Evolutionary conservation across 2,797 vertebrate species (phyloP).

Genomic region (Centropyge bicolor): DNA sequence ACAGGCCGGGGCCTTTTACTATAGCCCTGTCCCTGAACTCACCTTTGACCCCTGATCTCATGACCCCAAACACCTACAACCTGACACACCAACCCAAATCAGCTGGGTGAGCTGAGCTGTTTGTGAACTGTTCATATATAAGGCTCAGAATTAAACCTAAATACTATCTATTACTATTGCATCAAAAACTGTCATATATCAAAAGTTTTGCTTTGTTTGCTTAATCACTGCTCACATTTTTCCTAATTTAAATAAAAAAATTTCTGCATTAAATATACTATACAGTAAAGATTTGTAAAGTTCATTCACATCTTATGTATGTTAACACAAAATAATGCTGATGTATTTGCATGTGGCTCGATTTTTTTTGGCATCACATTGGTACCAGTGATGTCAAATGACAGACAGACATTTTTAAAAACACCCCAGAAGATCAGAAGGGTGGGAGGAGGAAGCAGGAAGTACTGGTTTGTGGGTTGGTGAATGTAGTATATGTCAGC

Average conservation of each 20-base stretch:
- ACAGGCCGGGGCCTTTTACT: conserved; percentile 15
- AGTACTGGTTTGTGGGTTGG: neutral
- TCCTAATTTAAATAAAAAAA: no score
- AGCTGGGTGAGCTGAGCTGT: neutral
- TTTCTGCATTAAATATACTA: neutral
- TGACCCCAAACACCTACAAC: conserved; percentile 27
- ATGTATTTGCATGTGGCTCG: neutral
- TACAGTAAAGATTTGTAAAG: neutral
- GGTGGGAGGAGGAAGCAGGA: conserved; percentile 6
- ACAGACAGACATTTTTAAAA: neutral
- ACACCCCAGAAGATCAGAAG: neutral
- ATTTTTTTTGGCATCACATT: neutral
- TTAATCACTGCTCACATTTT: neutral
- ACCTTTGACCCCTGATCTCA: conserved; percentile 43
- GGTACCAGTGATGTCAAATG: neutral
- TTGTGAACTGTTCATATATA: conserved; percentile 20
- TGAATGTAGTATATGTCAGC: neutral
- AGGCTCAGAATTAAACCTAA: neutral
- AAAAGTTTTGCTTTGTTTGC: neutral
- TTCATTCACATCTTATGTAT: neutral
- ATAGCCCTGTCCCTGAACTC: conserved; percentile 41
- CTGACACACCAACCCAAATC: neutral
- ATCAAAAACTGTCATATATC: neutral
- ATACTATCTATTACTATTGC: neutral
- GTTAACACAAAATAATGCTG: neutral